Evolutionary conservation across 2,797 vertebrate genomes (phyloP).

Genomic region (Eospalax fontanierii): DNA sequence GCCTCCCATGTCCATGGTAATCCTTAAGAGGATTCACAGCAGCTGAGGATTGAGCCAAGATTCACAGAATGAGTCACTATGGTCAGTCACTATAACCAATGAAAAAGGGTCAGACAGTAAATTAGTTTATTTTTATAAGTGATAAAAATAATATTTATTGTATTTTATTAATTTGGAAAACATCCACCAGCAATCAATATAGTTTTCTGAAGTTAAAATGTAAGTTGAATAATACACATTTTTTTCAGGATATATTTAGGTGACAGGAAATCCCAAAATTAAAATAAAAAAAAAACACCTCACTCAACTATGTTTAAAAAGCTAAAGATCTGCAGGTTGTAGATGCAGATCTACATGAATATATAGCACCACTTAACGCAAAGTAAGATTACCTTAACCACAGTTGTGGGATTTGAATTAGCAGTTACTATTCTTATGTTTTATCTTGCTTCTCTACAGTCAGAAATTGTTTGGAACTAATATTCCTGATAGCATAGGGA

Average conservation of each 20-base stretch:
- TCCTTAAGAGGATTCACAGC: neutral
- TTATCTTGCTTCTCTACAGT: neutral
- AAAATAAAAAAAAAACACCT: slow-evolving; percentile 58
- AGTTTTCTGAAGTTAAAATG: slow-evolving; percentile 48
- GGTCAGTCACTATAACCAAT: neutral
- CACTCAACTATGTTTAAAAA: slow-evolving; percentile 53
- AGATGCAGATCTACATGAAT: neutral
- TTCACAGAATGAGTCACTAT: neutral
- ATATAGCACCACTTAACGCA: neutral
- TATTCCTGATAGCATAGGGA: neutral
- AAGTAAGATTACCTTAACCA: slow-evolving; percentile 1
- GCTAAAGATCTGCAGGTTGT: neutral
- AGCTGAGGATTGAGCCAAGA: neutral
- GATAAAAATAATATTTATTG: slow-evolving; percentile 10
- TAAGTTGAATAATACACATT: neutral
- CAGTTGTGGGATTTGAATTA: neutral
- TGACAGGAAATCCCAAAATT: slow-evolving; percentile 50
- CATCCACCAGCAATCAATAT: neutral
- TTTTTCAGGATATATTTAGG: neutral
- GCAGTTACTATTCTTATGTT: neutral
- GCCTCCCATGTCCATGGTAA: neutral
- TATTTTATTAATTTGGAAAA: slow-evolving; percentile 47
- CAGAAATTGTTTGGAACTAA: slow-evolving; percentile 28
- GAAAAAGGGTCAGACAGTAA: neutral
- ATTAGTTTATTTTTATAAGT: slow-evolving; percentile 50